phyloP scores from a whole-genome alignment of 2,888 invertebrate species.

The Leuctra nigra region DNA sequence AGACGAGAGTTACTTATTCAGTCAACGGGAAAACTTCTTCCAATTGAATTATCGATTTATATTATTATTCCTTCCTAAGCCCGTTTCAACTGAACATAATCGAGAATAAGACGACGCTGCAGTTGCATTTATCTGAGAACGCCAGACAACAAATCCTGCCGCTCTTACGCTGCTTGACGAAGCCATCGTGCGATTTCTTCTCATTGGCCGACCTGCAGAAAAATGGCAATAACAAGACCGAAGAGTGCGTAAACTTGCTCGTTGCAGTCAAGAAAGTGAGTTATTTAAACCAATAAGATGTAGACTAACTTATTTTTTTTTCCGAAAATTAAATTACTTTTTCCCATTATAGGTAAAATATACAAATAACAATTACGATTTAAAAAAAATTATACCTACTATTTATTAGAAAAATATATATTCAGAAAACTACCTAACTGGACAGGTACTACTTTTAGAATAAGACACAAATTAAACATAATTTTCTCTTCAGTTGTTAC shows the following conservation, averaged over 20 bases:
- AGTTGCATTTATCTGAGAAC: slow-evolving; percentile 49
- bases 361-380: no score
- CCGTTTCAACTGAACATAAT: slow-evolving; percentile 58
- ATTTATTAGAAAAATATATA: no score
- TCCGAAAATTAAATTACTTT: background rate
- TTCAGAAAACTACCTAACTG: no score
- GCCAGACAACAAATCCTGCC: slow-evolving; percentile 40
- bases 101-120: slow-evolving; percentile 57
- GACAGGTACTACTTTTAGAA: no score
- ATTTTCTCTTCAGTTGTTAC: no score
- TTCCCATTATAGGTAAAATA: no score
- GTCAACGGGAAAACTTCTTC: no score
- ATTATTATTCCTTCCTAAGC: slow-evolving; percentile 40
- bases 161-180: slow-evolving; percentile 58
- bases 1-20: slow-evolving; percentile 13
- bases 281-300: no score
- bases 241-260: slow-evolving; percentile 56
- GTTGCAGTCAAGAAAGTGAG: slow-evolving; percentile 52
- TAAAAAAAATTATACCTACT: no score
- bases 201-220: slow-evolving; percentile 50
- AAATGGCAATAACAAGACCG: slow-evolving; percentile 38
- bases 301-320: no score
- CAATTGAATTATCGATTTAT: no score
- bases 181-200: slow-evolving; percentile 49
- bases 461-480: no score